Evolutionary conservation across 2,797 vertebrate species (phyloP).

Genomic region (Prionace glauca): DNA sequence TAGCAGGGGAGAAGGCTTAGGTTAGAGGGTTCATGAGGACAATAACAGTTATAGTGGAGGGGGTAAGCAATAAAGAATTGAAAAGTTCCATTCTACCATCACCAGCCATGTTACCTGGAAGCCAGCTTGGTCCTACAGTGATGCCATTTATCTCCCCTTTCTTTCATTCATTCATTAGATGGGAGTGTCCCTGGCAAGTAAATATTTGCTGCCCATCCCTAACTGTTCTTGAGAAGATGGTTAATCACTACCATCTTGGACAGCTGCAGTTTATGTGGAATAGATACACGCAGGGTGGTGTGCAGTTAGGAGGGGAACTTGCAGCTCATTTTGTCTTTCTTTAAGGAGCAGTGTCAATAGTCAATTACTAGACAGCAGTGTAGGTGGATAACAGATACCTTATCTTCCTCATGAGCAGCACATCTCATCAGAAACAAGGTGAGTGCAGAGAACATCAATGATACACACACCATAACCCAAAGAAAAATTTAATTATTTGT

Average conservation of each 20-base stretch:
- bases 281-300: neutral
- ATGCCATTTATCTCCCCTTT: neutral
- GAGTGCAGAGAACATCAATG: neutral
- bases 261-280: neutral
- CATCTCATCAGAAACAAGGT: no score
- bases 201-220: neutral
- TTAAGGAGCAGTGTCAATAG: neutral
- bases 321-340: neutral
- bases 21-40: neutral
- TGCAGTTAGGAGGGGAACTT: neutral
- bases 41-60: neutral
- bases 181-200: neutral
- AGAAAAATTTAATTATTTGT: no score
- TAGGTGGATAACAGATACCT: neutral
- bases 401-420: neutral
- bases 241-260: neutral
- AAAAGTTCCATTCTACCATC: neutral
- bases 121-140: neutral
- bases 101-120: neutral
- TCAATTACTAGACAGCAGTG: neutral
- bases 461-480: neutral
- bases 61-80: neutral
- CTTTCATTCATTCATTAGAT: neutral
- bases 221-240: neutral
- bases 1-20: neutral